Percentiles rank a stretch among this genome's conserved stretches.
Conservation (phyloP, 2,888 invertebrate genomes). For the Melanchra persicariae region DNA sequence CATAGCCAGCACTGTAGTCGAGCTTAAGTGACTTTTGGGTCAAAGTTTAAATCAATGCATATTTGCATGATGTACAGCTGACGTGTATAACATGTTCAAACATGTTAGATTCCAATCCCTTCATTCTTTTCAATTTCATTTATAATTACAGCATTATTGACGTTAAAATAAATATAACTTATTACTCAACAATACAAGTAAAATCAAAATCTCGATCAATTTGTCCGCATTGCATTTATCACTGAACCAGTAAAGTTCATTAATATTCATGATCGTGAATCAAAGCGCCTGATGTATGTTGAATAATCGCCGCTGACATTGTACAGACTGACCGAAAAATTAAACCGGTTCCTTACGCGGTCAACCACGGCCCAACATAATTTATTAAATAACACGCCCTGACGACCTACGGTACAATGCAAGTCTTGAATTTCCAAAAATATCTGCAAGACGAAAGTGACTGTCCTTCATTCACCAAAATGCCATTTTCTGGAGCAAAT, state of each 20-base stretch:
- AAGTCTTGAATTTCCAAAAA: slow-evolving; percentile 57
- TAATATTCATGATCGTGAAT: slow-evolving; percentile 46
- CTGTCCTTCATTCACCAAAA: slow-evolving; percentile 66
- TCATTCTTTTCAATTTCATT: no score
- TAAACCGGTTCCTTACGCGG: slow-evolving; percentile 53
- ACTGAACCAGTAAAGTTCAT: slow-evolving; percentile 24
- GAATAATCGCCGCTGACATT: slow-evolving; percentile 61
- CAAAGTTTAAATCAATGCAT: not conserved
- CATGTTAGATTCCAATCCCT: not conserved
- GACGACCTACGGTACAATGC: slow-evolving; percentile 30
- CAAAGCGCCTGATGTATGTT: slow-evolving; percentile 52
- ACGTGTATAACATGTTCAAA: not conserved
- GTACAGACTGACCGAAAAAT: slow-evolving; percentile 61
- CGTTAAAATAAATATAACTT: not conserved
- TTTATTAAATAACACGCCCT: slow-evolving; percentile 46
- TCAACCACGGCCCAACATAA: slow-evolving; percentile 25
- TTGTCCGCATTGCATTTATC: slow-evolving; percentile 11
- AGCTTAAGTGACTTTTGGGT: not conserved
- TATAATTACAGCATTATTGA: not conserved
- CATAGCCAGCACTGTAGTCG: not conserved
- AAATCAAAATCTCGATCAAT: not conserved
- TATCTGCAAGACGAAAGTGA: slow-evolving; percentile 67
- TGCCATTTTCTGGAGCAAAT: slow-evolving; percentile 61
- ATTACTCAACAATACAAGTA: not conserved
- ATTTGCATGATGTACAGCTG: not conserved